Conservation (phyloP, 1,140 invertebrate genomes). For the Papilio dardanus region DNA sequence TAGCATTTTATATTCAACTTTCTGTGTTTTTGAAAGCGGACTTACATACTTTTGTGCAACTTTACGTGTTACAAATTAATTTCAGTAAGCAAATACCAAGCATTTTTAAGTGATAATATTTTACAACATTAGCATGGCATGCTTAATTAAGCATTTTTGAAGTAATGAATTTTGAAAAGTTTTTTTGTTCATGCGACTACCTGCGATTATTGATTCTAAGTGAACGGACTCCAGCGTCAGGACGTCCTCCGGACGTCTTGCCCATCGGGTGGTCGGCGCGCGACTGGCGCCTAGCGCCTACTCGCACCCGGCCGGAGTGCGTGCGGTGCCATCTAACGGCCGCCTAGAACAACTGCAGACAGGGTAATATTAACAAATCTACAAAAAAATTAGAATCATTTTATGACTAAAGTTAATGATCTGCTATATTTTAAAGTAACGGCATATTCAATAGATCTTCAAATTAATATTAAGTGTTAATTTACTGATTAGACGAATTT, state of each 20-base stretch:
- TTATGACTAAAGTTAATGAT: too few species aligned
- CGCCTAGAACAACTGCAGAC: constrained; percentile 61
- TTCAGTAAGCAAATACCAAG: not conserved
- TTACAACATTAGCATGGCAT: not conserved
- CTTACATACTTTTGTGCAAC: not conserved
- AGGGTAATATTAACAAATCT: constrained; percentile 41
- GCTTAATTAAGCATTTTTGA: not conserved
- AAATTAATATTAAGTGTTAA: not conserved
- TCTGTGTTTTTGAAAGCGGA: not conserved
- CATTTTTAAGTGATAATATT: not conserved
- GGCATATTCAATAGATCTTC: too few species aligned
- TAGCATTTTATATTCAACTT: not conserved
- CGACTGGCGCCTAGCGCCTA: constrained; percentile 60
- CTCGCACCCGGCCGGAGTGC: constrained; percentile 47
- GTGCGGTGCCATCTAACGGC: constrained; percentile 59
- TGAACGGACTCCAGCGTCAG: constrained; percentile 69
- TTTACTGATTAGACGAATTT: not conserved
- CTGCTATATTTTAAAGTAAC: too few species aligned
- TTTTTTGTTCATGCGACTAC: constrained; percentile 46
- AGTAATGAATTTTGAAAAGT: constrained; percentile 4
- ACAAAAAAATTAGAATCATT: constrained; percentile 27
- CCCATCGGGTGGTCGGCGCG: constrained; percentile 69
- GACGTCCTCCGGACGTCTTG: constrained; percentile 75
- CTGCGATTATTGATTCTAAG: constrained; percentile 71
- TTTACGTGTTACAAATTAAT: not conserved